Conservation (phyloP, 2,888 invertebrate species). For the Polyommatus icarus region DNA sequence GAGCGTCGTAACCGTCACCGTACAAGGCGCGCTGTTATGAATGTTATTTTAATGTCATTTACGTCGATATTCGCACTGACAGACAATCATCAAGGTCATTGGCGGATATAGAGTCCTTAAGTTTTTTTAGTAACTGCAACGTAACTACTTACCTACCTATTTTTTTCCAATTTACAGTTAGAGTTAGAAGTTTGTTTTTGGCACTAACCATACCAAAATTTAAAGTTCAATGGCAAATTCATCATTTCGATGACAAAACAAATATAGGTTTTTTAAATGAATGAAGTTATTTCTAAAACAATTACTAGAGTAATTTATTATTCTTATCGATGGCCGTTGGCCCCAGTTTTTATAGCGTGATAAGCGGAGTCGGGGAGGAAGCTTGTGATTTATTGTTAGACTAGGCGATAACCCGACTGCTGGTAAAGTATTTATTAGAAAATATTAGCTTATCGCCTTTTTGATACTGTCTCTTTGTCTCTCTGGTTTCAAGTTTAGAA, state of each 20-base stretch:
- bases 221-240: background rate
- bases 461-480: background rate
- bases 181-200: too few species aligned
- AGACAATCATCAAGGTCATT: too few species aligned
- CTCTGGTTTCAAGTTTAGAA: background rate
- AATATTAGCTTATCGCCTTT: constrained; percentile 1
- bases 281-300: constrained; percentile 42
- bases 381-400: constrained; percentile 53
- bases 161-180: too few species aligned
- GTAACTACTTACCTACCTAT: too few species aligned
- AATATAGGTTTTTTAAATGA: constrained; percentile 22
- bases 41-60: too few species aligned
- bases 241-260: background rate
- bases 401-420: constrained; percentile 25
- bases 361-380: constrained; percentile 66
- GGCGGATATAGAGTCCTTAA: too few species aligned
- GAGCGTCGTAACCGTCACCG: too few species aligned
- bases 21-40: too few species aligned
- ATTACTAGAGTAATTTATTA: constrained; percentile 58
- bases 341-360: constrained; percentile 58
- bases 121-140: too few species aligned
- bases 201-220: background rate
- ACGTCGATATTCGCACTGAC: too few species aligned
- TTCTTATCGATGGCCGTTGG: constrained; percentile 58
- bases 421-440: constrained; percentile 14